phyloP scores from a whole-genome alignment of 2,797 vertebrate genomes.

The Melanotaenia pygmaea region DNA sequence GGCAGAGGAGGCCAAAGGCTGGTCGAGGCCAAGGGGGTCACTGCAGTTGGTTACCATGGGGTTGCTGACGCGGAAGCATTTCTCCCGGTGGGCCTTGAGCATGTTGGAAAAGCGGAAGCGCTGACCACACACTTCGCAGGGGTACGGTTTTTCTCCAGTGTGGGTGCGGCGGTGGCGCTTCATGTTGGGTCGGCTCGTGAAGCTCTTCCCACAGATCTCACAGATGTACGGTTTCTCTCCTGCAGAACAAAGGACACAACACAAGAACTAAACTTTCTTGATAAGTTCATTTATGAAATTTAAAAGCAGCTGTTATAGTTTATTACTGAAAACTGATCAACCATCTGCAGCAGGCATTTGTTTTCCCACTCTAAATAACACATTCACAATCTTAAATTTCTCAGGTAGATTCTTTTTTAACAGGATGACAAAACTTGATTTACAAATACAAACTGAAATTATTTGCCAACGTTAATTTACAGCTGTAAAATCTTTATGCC shows the following conservation, averaged over 20 bases:
- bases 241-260: constrained; percentile 53
- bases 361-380: background rate
- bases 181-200: constrained; percentile 99
- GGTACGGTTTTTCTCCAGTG: constrained; percentile 97
- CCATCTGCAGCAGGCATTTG: constrained; percentile 11
- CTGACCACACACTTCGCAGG: constrained; percentile 95
- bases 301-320: background rate
- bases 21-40: constrained; percentile 67
- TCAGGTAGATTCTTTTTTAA: too few species aligned
- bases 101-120: constrained; percentile 99
- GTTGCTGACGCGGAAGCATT: constrained; percentile 94
- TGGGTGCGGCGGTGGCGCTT: constrained; percentile 96
- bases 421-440: too few species aligned
- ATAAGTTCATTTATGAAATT: background rate
- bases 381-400: too few species aligned
- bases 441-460: too few species aligned
- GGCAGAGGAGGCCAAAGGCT: constrained; percentile 57
- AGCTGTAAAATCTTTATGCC: background rate
- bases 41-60: constrained; percentile 78
- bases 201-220: constrained; percentile 98
- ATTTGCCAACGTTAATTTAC: background rate
- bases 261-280: too few species aligned
- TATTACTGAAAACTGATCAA: background rate
- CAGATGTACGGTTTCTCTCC: constrained; percentile 99
- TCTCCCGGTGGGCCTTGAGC: constrained; percentile 97